phyloP scores from a whole-genome alignment of 2,797 vertebrate genomes.

The Hapalemur alaotrensis region DNA sequence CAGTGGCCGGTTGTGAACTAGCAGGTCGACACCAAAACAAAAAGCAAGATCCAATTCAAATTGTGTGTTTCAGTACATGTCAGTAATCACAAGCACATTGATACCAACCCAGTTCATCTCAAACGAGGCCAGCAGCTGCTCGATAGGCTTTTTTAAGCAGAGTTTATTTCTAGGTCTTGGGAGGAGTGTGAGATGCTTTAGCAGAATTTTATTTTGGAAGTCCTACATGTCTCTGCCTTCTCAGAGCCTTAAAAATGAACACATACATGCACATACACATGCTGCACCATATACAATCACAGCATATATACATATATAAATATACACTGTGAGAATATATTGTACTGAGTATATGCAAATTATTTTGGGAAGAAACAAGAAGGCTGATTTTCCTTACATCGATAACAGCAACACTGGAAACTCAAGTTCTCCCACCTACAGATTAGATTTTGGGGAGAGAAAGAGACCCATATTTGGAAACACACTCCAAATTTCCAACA shows the following conservation, averaged over 20 bases:
- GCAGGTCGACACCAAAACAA: not conserved
- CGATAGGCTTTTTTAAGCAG: conserved; percentile 62
- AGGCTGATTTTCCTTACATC: not conserved
- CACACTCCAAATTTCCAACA: not conserved
- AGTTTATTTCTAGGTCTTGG: conserved; percentile 68
- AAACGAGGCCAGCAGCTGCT: conserved; percentile 71
- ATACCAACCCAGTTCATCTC: conserved; percentile 30
- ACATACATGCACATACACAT: not conserved
- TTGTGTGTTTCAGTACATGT: not conserved
- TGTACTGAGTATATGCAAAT: not conserved
- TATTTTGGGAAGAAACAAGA: conserved; percentile 9
- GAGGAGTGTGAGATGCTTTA: conserved; percentile 46
- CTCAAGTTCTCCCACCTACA: not conserved
- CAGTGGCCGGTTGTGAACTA: not conserved
- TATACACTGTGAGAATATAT: not conserved
- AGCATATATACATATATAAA: not conserved
- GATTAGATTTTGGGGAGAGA: not conserved
- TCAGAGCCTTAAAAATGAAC: conserved; percentile 42
- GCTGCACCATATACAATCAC: not conserved
- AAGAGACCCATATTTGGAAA: conserved; percentile 14
- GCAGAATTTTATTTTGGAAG: conserved; percentile 65
- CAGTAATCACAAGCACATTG: not conserved
- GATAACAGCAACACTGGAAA: not conserved
- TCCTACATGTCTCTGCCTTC: conserved; percentile 40
- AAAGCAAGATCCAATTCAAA: not conserved